A percentile compares a stretch with the other conserved stretches of the same genome.
Conservation (phyloP, 2,888 invertebrate genomes). For the Agrotis puta region DNA sequence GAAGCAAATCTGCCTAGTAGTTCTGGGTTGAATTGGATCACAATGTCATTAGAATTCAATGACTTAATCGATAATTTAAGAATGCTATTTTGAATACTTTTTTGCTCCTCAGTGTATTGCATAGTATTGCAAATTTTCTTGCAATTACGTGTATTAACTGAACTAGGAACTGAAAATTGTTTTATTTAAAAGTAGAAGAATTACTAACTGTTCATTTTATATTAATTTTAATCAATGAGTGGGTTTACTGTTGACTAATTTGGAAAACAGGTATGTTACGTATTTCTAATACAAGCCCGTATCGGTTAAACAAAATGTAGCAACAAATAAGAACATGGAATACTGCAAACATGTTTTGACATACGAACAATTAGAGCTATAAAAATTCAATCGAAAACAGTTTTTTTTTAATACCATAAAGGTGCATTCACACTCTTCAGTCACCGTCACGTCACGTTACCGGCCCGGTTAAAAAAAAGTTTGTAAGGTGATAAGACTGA, state of each 20-base stretch:
- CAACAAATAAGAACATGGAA: conserved; percentile 20
- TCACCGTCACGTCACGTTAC: too few species aligned
- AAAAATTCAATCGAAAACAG: too few species aligned
- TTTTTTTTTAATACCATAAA: too few species aligned
- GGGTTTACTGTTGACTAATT: conserved; percentile 27
- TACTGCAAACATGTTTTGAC: not conserved
- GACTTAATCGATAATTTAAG: conserved; percentile 38
- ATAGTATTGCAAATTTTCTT: too few species aligned
- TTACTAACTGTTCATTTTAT: conserved; percentile 16
- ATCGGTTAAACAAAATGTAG: conserved; percentile 10
- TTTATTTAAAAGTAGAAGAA: conserved; percentile 8
- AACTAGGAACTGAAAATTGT: conserved; percentile 39
- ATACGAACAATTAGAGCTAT: not conserved
- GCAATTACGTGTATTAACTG: conserved; percentile 23
- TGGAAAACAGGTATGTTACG: conserved; percentile 47
- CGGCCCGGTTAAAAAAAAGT: too few species aligned
- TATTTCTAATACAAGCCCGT: conserved; percentile 26
- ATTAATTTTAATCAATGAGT: conserved; percentile 47
- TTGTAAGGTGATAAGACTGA: too few species aligned
- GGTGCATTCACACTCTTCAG: too few species aligned
- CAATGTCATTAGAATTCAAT: conserved; percentile 46
- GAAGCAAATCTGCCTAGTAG: conserved; percentile 40
- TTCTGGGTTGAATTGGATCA: conserved; percentile 39
- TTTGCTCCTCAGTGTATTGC: conserved; percentile 24
- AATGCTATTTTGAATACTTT: conserved; percentile 52